Conservation (phyloP, 1,140 invertebrate species). For the Aphis gossypii region DNA sequence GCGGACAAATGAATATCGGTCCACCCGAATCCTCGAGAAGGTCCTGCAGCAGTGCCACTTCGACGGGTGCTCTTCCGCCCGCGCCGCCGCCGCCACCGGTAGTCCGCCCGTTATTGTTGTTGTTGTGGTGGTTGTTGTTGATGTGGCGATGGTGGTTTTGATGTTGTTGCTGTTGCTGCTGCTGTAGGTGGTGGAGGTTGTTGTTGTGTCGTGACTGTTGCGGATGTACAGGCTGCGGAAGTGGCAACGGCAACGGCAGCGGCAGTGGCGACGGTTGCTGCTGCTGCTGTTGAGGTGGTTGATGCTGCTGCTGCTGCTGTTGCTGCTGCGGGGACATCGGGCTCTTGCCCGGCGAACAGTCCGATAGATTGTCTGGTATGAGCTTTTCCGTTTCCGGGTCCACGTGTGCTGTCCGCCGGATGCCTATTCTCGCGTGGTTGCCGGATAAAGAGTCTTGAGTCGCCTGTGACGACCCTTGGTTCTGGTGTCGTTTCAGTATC, state of each 20-base stretch:
- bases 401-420: slow-evolving; percentile 63
- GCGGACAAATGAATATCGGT: slow-evolving; percentile 66
- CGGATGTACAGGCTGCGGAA: slow-evolving; percentile 39
- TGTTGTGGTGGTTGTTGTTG: not conserved
- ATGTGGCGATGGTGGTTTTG: slow-evolving; percentile 59
- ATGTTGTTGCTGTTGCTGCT: slow-evolving; percentile 58
- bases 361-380: slow-evolving; percentile 69
- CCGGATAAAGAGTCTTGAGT: slow-evolving; percentile 62
- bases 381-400: slow-evolving; percentile 82
- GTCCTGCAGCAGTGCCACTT: slow-evolving; percentile 64
- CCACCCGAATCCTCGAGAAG: slow-evolving; percentile 57
- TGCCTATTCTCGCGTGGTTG: slow-evolving; percentile 62
- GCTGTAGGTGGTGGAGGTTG: slow-evolving; percentile 27
- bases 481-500: slow-evolving; percentile 79
- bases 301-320: not conserved
- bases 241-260: not conserved
- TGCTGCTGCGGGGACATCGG: slow-evolving; percentile 53
- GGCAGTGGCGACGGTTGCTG: slow-evolving; percentile 60
- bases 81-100: slow-evolving; percentile 48
- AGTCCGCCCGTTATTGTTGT: slow-evolving; percentile 47
- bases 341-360: slow-evolving; percentile 65
- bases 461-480: slow-evolving; percentile 26
- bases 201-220: slow-evolving; percentile 62
- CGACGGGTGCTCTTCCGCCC: slow-evolving; percentile 65
- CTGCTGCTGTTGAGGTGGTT: slow-evolving; percentile 55